These are phyloP conservation scores for Ranitomeya variabilis DNA, from an alignment of 2,113 vertebrate species.

Conservation along the genomic window DNA sequence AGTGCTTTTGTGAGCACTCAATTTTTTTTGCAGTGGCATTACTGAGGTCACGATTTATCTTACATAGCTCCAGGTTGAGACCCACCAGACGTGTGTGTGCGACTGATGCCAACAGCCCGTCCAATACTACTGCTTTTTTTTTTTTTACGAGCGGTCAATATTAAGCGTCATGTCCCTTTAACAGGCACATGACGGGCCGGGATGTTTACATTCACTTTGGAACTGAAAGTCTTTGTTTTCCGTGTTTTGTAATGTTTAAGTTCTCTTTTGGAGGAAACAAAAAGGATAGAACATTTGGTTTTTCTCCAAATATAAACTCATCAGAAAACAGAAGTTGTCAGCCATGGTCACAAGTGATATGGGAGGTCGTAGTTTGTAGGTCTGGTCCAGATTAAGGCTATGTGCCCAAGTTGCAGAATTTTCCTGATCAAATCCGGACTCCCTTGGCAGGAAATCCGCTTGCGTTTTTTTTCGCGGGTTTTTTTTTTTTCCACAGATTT, in stretches of 20 bases:
- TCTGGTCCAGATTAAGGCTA: not conserved
- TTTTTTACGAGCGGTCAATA: not conserved
- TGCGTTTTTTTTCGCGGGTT: no score
- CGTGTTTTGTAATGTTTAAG: constrained; percentile 24
- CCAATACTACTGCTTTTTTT: not conserved
- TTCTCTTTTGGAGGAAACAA: not conserved
- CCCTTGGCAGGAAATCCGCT: no score
- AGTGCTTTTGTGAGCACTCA: no score
- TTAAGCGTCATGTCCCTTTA: not conserved
- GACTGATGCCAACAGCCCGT: not conserved
- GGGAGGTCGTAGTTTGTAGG: not conserved
- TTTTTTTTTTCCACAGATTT: no score
- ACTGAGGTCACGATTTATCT: no score
- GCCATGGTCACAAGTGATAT: not conserved
- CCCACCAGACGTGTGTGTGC: not conserved
- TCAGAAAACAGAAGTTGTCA: not conserved
- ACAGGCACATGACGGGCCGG: not conserved
- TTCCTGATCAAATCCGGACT: no score
- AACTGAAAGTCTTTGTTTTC: not conserved
- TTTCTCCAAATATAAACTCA: not conserved
- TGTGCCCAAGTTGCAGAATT: no score
- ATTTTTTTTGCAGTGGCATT: no score
- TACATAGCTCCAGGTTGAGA: not conserved
- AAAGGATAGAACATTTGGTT: not conserved
- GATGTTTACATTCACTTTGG: not conserved